These are phyloP conservation scores for Microplitis mediator DNA, from an alignment of 1,140 invertebrate species.

Conservation along the genomic window DNA sequence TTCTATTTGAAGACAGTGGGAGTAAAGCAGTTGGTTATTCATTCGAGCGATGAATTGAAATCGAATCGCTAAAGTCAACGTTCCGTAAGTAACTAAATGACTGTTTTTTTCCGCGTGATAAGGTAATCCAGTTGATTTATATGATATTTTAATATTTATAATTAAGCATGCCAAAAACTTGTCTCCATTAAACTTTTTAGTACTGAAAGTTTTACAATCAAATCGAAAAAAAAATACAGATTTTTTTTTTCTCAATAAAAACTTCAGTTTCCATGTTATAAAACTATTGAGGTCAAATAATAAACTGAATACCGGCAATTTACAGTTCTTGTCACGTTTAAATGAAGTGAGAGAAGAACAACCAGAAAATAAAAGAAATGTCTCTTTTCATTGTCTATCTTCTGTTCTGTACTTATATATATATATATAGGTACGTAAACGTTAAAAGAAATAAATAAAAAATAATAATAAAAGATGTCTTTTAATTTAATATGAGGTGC, in stretches of 20 bases:
- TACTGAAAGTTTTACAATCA: neutral
- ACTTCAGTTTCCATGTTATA: too few relatives aligned
- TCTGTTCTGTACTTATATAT: too few relatives aligned
- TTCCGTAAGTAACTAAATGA: slow-evolving; percentile 21
- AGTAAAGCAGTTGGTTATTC: slow-evolving; percentile 24
- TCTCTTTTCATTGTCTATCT: too few relatives aligned
- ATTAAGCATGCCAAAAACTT: neutral
- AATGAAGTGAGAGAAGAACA: neutral
- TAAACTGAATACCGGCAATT: neutral
- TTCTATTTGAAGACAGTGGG: neutral
- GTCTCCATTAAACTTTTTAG: neutral
- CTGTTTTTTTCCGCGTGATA: slow-evolving; percentile 17
- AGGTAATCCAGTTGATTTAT: neutral
- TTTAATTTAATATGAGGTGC: neutral
- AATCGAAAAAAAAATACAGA: neutral
- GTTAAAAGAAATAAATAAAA: neutral
- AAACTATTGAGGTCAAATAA: neutral
- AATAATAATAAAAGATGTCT: neutral
- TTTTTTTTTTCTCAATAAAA: neutral
- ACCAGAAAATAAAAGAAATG: neutral
- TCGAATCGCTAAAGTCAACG: slow-evolving; percentile 26
- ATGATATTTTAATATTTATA: neutral
- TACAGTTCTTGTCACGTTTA: neutral
- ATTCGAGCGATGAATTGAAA: slow-evolving; percentile 23
- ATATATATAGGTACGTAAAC: too few relatives aligned